Conservation (phyloP, 2,113 vertebrate species). For the Noturus placidus region DNA sequence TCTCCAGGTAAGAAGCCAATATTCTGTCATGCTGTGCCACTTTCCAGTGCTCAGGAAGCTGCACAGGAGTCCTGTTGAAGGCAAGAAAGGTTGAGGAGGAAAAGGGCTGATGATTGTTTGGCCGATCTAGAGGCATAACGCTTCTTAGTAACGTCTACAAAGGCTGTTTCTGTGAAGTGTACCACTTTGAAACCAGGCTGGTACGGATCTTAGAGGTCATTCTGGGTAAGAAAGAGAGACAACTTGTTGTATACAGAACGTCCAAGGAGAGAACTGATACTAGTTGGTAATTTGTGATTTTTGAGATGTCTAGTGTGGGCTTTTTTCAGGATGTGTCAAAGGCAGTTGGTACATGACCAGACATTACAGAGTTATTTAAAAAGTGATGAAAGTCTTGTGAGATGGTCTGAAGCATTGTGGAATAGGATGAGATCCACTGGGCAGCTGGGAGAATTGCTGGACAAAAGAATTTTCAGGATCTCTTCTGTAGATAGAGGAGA, state of each 20-base stretch:
- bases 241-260: not conserved
- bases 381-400: not conserved
- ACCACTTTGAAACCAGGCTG: not conserved
- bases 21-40: not conserved
- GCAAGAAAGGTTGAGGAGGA: too few relatives aligned
- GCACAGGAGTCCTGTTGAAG: too few relatives aligned
- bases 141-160: too few relatives aligned
- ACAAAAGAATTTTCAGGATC: not conserved
- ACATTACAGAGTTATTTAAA: not conserved
- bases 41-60: not conserved
- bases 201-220: not conserved
- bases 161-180: constrained; percentile 4
- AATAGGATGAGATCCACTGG: not conserved
- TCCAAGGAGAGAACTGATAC: not conserved
- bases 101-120: too few relatives aligned
- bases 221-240: not conserved
- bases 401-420: not conserved
- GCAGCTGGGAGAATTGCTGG: not conserved
- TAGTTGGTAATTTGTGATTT: not conserved
- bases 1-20: not conserved
- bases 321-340: not conserved
- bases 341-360: too few relatives aligned
- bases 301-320: not conserved
- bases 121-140: too few relatives aligned
- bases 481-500: not conserved